These are phyloP conservation scores for Druceiella hillmani DNA, from an alignment of 2,888 invertebrate genomes.

Conservation along the genomic window DNA sequence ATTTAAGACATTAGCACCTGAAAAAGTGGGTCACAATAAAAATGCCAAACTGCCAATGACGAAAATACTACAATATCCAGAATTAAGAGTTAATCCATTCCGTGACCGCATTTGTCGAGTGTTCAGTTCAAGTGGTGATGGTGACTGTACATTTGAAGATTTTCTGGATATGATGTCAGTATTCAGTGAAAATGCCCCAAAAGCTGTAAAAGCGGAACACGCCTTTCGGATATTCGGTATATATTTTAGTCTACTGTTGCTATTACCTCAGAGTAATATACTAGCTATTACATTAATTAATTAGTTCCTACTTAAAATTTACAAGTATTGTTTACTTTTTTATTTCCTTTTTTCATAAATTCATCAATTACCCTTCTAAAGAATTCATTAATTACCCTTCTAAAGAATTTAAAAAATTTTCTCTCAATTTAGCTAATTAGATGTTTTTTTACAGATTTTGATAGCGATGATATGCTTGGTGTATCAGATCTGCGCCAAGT, in stretches of 20 bases:
- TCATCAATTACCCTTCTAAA: too few species aligned
- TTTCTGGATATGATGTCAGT: constrained; percentile 97
- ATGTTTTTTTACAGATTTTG: constrained; percentile 70
- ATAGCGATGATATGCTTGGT: constrained; percentile 90
- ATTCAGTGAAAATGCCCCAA: constrained; percentile 86
- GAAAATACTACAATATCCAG: constrained; percentile 81
- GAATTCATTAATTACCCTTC: too few species aligned
- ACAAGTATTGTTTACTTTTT: too few species aligned
- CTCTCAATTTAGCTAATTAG: too few species aligned
- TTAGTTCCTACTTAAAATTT: too few species aligned
- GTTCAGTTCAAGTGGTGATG: constrained; percentile 84
- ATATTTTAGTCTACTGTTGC: too few species aligned
- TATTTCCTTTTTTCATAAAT: too few species aligned
- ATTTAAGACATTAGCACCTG: constrained; percentile 84
- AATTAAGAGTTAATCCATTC: constrained; percentile 86
- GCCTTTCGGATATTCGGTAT: constrained; percentile 94
- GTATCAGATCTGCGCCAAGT: constrained; percentile 77
- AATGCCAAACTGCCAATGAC: constrained; percentile 82
- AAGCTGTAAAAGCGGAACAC: constrained; percentile 90
- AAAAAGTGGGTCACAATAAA: constrained; percentile 83
- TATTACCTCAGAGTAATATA: too few species aligned
- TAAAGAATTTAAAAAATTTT: too few species aligned
- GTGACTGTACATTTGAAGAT: constrained; percentile 92
- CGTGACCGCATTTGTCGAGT: constrained; percentile 87
- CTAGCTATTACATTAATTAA: too few species aligned